These are phyloP conservation scores for Sinocyclocheilus grahami DNA, from an alignment of 2,113 vertebrate species.

Conservation along the genomic window DNA sequence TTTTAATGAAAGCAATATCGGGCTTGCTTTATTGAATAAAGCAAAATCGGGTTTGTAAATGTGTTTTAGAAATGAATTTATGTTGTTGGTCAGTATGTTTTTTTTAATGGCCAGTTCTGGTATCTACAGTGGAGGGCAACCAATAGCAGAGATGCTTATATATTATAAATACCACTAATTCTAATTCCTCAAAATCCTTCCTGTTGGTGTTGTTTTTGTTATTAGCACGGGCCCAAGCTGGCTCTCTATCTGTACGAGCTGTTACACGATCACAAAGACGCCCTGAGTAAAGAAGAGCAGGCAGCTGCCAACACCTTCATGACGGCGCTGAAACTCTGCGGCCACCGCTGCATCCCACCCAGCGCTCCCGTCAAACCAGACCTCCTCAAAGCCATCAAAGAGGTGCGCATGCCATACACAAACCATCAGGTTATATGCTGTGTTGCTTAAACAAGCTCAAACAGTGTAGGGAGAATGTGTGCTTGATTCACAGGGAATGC, in stretches of 20 bases:
- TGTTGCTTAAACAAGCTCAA: too few relatives aligned
- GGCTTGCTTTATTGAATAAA: not conserved
- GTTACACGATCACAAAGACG: constrained; percentile 83
- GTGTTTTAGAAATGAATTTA: not conserved
- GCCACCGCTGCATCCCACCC: constrained; percentile 86
- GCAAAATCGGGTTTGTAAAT: not conserved
- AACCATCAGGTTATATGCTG: not conserved
- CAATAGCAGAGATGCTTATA: not conserved
- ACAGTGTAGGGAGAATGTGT: too few relatives aligned
- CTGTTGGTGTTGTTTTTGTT: not conserved
- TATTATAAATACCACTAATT: not conserved
- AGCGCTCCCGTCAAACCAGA: constrained; percentile 83
- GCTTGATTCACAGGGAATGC: not conserved
- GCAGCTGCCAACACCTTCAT: constrained; percentile 79
- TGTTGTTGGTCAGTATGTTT: not conserved
- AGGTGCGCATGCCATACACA: constrained; percentile 71
- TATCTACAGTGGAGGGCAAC: not conserved
- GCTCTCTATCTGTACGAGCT: constrained; percentile 91
- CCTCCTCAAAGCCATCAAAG: constrained; percentile 84
- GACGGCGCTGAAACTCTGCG: constrained; percentile 86
- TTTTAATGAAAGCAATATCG: not conserved
- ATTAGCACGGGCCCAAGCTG: constrained; percentile 92
- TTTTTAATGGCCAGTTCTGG: not conserved
- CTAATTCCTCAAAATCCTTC: not conserved
- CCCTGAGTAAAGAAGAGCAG: constrained; percentile 85